These are phyloP conservation scores for Drosophila miranda DNA, from an alignment of 1,140 invertebrate species.

Conservation along the genomic window DNA sequence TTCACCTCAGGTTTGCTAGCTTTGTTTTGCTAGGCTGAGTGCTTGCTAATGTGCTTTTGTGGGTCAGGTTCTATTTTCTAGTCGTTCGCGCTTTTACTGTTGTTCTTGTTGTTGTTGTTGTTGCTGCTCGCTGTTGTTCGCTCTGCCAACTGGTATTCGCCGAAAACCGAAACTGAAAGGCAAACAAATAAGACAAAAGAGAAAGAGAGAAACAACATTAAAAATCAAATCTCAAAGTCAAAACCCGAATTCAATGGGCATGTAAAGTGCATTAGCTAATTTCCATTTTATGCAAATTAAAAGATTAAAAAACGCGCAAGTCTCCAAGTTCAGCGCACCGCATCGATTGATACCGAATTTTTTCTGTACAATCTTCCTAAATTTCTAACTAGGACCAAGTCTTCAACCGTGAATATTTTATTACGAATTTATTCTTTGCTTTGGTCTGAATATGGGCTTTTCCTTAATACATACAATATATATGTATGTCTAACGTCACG, in stretches of 20 bases:
- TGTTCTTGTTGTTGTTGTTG: slow-evolving; percentile 16
- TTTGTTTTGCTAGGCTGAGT: background rate
- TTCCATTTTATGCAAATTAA: slow-evolving; percentile 51
- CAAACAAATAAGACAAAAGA: slow-evolving; percentile 8
- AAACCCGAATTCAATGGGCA: slow-evolving; percentile 27
- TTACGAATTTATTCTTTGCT: too few species aligned
- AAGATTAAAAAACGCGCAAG: slow-evolving; percentile 11
- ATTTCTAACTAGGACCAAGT: too few species aligned
- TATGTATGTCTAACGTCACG: too few species aligned
- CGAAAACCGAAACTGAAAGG: slow-evolving; percentile 37
- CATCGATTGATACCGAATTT: background rate
- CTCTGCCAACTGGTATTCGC: slow-evolving; percentile 23
- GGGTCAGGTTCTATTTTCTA: slow-evolving; percentile 45
- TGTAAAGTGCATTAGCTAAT: slow-evolving; percentile 48
- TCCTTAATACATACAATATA: too few species aligned
- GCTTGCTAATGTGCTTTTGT: slow-evolving; percentile 3
- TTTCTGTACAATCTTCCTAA: background rate
- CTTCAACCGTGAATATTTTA: too few species aligned
- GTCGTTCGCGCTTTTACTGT: slow-evolving; percentile 31
- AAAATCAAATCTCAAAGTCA: slow-evolving; percentile 21
- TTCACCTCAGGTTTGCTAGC: slow-evolving; percentile 19
- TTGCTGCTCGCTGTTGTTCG: slow-evolving; percentile 19
- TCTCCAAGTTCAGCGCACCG: slow-evolving; percentile 11
- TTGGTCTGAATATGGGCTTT: too few species aligned
- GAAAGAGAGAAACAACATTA: background rate